Conservation (phyloP, 1,140 invertebrate genomes). For the Whitmania pigra region DNA sequence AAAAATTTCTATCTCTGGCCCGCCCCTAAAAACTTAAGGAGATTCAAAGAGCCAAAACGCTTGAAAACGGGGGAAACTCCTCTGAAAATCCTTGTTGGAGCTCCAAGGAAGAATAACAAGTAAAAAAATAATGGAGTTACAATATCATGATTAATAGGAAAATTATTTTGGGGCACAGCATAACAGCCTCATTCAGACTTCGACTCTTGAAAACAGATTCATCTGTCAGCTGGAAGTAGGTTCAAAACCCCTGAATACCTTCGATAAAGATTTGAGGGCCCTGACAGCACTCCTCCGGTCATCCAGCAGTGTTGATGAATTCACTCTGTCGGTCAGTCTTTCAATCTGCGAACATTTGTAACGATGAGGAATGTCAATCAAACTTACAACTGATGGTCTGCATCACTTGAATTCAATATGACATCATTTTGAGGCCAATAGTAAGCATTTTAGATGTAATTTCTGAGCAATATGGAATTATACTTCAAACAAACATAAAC, state of each 20-base stretch:
- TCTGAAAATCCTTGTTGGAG: too few species aligned
- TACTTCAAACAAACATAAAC: slow-evolving; percentile 1
- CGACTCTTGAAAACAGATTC: background rate
- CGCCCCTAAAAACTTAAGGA: too few species aligned
- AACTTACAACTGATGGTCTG: slow-evolving; percentile 11
- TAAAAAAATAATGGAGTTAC: too few species aligned
- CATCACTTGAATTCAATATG: slow-evolving; percentile 3
- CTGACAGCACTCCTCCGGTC: slow-evolving; percentile 90
- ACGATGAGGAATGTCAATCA: slow-evolving; percentile 7
- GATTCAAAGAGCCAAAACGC: too few species aligned
- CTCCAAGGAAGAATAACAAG: too few species aligned
- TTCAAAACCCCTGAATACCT: slow-evolving; percentile 37
- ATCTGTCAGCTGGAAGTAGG: background rate
- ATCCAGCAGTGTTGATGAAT: slow-evolving; percentile 79
- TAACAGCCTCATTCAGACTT: background rate
- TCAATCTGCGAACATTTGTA: slow-evolving; percentile 59
- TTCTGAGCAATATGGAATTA: background rate
- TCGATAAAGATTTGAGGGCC: slow-evolving; percentile 80
- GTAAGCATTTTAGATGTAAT: background rate
- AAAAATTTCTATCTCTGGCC: too few species aligned
- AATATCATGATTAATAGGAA: too few species aligned
- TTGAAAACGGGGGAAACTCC: too few species aligned
- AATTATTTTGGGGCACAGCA: too few species aligned
- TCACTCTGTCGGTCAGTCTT: slow-evolving; percentile 74
- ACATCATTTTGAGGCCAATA: background rate